Evolutionary conservation across 2,888 invertebrate genomes (phyloP), one percentile per base, ranked within the genome.

Genomic region (Mamestra brassicae): DNA sequence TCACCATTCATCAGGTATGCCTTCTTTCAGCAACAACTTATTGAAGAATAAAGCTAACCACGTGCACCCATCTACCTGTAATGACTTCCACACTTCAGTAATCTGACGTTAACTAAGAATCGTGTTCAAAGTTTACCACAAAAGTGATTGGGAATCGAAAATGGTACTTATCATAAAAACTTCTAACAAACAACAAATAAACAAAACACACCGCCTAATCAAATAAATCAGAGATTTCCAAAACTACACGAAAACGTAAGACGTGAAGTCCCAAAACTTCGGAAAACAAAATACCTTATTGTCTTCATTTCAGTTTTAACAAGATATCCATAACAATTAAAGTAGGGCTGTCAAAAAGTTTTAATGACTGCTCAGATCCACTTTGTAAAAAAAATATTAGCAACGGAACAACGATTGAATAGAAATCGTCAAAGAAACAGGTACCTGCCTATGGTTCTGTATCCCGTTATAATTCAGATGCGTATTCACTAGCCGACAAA

Each of bases 291-390:
- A 78, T 70, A 78, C 79, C 72, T 85, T 84, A 89, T 90, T 89
- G 89, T 91, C 87, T 89, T 76, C 71, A 65, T 78, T 80, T 75
- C 87, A 88, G 88, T 88, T 89, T 89, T 93, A 92, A 93, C 93
- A 90, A 94, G 93, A 93, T 92, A 92, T 92, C 93, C 90, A 88
- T 92, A 90, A 93, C 93, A 94, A 94, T 94, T 93, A 94, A 92
- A 94, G 88, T 89, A 85, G 80, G 89, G 86, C 90, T 92, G 90
- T 94, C 93, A 92, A 93, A 93, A 95, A 95, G 92, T 95, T 95
- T 94, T 95, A 95, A 95, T 93, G 94, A 93, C 90, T 91, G 92
- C 85, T 82, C 83, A 66, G 73, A 90, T 91, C 90, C 89, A 91
- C 90, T 94, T 93, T 90, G 88, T 83, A 81, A 85, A 85, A 83